These are phyloP conservation scores for Cairina moschata DNA, from an alignment of 2,113 vertebrate genomes.

Conservation along the genomic window DNA sequence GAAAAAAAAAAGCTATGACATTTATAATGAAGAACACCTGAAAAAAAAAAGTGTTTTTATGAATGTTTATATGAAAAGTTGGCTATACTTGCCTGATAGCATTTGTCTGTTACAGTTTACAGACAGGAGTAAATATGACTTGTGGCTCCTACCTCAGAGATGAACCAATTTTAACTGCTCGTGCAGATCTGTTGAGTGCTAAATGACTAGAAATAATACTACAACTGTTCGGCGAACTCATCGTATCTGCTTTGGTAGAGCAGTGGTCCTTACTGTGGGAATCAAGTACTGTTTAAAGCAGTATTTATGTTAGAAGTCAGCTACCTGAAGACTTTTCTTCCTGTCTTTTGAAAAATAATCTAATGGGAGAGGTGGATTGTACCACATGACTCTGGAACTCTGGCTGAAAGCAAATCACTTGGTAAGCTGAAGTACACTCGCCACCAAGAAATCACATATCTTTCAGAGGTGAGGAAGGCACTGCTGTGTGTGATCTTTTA, in stretches of 20 bases:
- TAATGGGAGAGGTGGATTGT: background rate
- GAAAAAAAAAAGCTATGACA: background rate
- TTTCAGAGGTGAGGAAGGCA: background rate
- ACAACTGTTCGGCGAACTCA: background rate
- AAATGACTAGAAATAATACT: constrained; percentile 19
- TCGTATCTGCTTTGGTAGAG: background rate
- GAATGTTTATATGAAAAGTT: background rate
- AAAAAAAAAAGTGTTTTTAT: background rate
- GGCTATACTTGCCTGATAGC: constrained; percentile 21
- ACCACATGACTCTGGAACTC: background rate
- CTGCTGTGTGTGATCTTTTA: background rate
- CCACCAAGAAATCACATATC: background rate
- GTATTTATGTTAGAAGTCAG: background rate
- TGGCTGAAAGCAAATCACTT: constrained; percentile 10
- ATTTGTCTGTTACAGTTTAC: background rate
- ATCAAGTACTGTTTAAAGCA: background rate
- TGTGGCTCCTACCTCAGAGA: constrained; percentile 78
- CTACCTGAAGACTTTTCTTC: background rate
- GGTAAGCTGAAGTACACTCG: background rate
- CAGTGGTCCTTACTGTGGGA: constrained; percentile 12
- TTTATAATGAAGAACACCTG: background rate
- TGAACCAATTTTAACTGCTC: constrained; percentile 55
- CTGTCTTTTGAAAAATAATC: background rate
- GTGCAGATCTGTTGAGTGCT: background rate
- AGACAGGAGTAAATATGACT: constrained; percentile 35